These are phyloP conservation scores for Notoglanidium macrostoma DNA, from an alignment of 2,797 vertebrate genomes.

Conservation along the genomic window DNA sequence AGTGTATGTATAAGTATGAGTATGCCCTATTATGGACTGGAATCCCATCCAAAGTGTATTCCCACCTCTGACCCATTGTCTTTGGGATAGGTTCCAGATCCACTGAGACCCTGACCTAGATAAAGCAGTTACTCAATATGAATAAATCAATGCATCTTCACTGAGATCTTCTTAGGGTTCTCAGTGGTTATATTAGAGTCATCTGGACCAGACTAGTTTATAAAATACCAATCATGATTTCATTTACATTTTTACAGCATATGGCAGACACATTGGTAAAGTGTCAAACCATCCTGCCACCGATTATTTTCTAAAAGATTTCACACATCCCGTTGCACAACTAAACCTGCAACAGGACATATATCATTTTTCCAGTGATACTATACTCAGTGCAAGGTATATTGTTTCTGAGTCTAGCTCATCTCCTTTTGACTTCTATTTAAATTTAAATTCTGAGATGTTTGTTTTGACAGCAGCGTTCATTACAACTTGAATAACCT, in stretches of 20 bases:
- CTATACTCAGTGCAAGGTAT: slow-evolving; percentile 31
- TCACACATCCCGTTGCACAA: neutral
- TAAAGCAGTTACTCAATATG: neutral
- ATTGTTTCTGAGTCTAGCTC: slow-evolving; percentile 2
- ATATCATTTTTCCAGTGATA: slow-evolving; percentile 43
- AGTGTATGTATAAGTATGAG: neutral
- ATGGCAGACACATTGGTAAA: no score
- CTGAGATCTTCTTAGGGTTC: neutral
- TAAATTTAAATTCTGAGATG: neutral
- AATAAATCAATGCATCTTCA: neutral
- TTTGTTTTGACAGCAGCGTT: no score
- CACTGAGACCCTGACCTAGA: neutral
- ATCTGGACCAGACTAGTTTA: neutral
- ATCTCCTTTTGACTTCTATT: neutral
- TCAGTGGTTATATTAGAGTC: neutral
- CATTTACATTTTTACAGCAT: no score
- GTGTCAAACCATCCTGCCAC: no score
- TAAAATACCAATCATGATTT: neutral
- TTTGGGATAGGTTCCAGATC: neutral
- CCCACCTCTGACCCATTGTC: neutral
- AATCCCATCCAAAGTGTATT: neutral
- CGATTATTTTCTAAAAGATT: no score
- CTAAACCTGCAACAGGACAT: neutral
- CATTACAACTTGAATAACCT: no score
- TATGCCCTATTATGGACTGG: neutral